phyloP scores from a whole-genome alignment of 2,888 invertebrate genomes.

The Lasioglossum marginatum region DNA sequence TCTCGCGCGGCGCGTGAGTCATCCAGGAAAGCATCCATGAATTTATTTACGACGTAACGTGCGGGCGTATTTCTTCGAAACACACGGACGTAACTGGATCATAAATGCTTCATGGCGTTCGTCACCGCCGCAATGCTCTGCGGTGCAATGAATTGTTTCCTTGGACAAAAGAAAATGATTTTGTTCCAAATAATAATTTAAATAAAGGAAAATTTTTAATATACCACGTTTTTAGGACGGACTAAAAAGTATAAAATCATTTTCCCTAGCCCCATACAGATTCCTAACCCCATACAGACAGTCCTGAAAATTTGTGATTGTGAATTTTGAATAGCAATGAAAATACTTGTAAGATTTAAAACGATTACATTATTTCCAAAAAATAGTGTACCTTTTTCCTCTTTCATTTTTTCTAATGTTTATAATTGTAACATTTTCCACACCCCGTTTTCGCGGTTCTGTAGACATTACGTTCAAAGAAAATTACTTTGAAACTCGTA shows the following conservation, averaged over 20 bases:
- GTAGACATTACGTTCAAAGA: background rate
- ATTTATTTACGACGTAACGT: constrained; percentile 47
- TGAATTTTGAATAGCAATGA: too few species aligned
- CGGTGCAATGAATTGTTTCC: background rate
- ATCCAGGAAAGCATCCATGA: constrained; percentile 47
- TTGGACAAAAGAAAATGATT: background rate
- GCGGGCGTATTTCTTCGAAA: background rate
- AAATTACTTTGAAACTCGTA: background rate
- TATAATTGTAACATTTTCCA: background rate
- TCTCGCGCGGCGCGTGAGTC: constrained; percentile 55
- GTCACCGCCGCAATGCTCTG: background rate
- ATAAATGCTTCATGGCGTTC: constrained; percentile 12
- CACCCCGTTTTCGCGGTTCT: background rate
- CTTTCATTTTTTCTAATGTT: too few species aligned
- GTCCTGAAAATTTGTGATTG: too few species aligned
- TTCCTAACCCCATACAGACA: too few species aligned
- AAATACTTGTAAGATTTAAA: too few species aligned
- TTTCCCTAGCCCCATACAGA: too few species aligned
- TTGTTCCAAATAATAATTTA: too few species aligned
- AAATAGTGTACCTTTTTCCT: too few species aligned
- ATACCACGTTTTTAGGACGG: too few species aligned
- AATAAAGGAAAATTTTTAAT: too few species aligned
- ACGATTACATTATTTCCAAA: too few species aligned
- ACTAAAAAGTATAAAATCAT: too few species aligned
- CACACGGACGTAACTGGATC: background rate